phyloP scores from a whole-genome alignment of 2,888 invertebrate genomes.

The Caenorhabditis sulstoni region DNA sequence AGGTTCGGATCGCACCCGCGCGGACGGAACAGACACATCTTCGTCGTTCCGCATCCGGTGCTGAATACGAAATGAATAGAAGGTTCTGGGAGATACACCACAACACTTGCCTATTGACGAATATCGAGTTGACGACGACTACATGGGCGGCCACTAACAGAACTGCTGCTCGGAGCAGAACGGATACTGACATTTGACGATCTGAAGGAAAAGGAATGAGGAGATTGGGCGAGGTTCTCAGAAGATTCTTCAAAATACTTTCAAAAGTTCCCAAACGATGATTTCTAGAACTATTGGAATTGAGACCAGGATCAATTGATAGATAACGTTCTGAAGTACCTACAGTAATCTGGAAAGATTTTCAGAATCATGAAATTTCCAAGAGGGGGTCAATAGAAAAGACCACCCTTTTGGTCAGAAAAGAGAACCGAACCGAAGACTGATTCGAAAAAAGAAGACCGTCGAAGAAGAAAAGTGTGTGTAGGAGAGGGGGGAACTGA shows the following conservation, averaged over 20 bases:
- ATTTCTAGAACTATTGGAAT: no score
- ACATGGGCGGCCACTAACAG: slow-evolving; percentile 6
- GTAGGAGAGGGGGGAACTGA: slow-evolving; percentile 8
- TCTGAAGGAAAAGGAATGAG: slow-evolving; percentile 5
- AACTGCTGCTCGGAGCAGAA: neutral
- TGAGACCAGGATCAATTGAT: no score
- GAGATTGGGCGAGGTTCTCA: neutral
- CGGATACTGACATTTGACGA: slow-evolving; percentile 33
- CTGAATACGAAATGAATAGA: slow-evolving; percentile 17
- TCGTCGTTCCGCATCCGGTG: slow-evolving; percentile 74
- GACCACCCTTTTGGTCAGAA: no score
- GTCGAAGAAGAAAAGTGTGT: no score
- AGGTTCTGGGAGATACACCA: neutral
- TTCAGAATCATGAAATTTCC: no score
- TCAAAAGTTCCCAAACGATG: no score
- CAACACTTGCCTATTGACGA: slow-evolving; percentile 36
- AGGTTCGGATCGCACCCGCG: slow-evolving; percentile 76
- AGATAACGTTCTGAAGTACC: no score
- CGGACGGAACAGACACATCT: slow-evolving; percentile 77
- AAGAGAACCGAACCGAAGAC: slow-evolving; percentile 42
- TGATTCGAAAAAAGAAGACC: slow-evolving; percentile 1
- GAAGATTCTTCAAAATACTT: no score
- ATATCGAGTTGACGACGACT: slow-evolving; percentile 13
- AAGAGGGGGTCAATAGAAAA: no score
- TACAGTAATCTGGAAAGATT: no score